Evolutionary conservation across 1,140 invertebrate genomes (phyloP).

Genomic region (Orchestia grillus): DNA sequence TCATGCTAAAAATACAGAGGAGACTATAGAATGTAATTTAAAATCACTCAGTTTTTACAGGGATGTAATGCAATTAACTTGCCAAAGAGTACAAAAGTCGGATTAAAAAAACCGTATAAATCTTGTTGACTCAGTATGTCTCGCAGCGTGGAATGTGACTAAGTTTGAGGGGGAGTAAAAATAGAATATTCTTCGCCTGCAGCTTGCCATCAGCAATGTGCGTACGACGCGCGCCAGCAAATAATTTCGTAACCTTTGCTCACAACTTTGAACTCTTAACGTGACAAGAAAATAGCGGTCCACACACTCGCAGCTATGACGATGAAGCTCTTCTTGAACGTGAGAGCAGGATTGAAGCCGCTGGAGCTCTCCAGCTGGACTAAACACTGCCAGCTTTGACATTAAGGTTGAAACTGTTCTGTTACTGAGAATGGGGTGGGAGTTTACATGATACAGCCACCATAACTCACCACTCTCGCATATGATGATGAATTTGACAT

Average conservation of each 20-base stretch:
- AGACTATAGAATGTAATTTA: background rate
- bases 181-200: background rate
- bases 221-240: background rate
- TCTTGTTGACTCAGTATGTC: too few relatives aligned
- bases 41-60: background rate
- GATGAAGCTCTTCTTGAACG: conserved; percentile 19
- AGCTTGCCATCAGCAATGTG: background rate
- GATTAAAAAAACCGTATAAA: too few relatives aligned
- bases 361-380: too few relatives aligned
- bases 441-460: too few relatives aligned
- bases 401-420: background rate
- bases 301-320: conserved; percentile 48
- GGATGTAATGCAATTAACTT: background rate
- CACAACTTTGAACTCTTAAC: background rate
- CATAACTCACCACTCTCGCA: too few relatives aligned
- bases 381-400: background rate
- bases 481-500: too few relatives aligned
- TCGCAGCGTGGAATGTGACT: background rate
- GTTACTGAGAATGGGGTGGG: too few relatives aligned
- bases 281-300: background rate
- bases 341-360: conserved; percentile 39
- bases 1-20: background rate
- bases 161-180: background rate
- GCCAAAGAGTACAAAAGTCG: background rate
- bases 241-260: background rate